These are phyloP conservation scores for Paracanthobrama guichenoti DNA, from an alignment of 2,113 vertebrate genomes.

Conservation along the genomic window DNA sequence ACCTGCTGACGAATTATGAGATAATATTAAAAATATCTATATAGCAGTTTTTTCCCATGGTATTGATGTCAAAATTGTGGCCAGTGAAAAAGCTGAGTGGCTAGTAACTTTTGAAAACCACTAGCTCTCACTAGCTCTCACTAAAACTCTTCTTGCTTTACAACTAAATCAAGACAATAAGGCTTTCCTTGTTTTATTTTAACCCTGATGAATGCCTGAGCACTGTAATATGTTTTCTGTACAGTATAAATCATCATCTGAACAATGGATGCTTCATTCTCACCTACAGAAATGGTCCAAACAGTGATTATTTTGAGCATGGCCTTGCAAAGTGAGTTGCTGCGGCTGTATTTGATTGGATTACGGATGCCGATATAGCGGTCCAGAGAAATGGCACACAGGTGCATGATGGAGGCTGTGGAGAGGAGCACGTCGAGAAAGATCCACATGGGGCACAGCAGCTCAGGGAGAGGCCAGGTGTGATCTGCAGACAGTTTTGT, in stretches of 20 bases:
- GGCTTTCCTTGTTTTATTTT: not conserved
- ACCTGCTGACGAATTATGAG: no score
- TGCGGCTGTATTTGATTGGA: constrained; percentile 86
- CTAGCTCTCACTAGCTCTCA: no score
- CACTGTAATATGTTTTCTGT: not conserved
- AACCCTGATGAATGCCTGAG: not conserved
- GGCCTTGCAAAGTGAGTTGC: constrained; percentile 86
- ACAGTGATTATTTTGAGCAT: constrained; percentile 86
- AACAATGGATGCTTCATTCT: constrained; percentile 39
- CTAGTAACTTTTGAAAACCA: no score
- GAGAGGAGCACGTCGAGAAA: constrained; percentile 88
- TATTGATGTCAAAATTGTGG: no score
- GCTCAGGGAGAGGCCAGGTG: constrained; percentile 83
- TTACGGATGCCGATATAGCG: constrained; percentile 88
- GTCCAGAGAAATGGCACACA: constrained; percentile 88
- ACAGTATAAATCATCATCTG: no score
- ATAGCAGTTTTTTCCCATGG: no score
- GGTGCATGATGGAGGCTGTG: constrained; percentile 89
- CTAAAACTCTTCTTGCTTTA: no score
- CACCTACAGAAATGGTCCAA: constrained; percentile 88
- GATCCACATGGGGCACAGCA: constrained; percentile 87
- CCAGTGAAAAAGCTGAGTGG: no score
- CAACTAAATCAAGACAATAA: no score
- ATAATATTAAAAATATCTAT: no score
- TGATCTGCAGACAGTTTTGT: constrained; percentile 73